Conservation (phyloP, 2,888 invertebrate genomes). For the Apomyelois bistriatella region DNA sequence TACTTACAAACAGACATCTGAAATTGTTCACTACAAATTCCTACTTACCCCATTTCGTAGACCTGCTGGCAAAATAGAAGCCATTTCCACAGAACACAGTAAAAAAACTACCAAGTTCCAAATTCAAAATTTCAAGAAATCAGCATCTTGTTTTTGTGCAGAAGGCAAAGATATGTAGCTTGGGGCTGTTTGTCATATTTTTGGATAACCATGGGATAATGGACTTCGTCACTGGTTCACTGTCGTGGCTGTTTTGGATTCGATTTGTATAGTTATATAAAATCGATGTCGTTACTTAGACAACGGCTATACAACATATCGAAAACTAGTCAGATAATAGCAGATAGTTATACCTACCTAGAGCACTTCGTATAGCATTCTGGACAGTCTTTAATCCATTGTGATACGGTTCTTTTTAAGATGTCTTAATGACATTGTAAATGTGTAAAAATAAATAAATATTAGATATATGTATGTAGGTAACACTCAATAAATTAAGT, state of each 20-base stretch:
- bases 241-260: neutral
- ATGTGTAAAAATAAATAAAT: no score
- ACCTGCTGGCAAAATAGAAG: conserved; percentile 60
- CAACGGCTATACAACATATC: conserved; percentile 50
- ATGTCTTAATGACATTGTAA: neutral
- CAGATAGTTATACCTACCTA: neutral
- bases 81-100: conserved; percentile 37
- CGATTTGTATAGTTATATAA: conserved; percentile 27
- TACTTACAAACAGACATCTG: no score
- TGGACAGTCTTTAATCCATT: neutral
- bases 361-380: neutral
- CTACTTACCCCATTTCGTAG: conserved; percentile 57
- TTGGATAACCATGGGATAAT: neutral
- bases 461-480: no score
- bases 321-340: neutral
- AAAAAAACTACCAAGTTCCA: neutral
- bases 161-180: no score
- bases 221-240: neutral
- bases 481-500: no score
- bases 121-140: conserved; percentile 11
- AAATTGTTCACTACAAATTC: no score
- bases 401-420: neutral
- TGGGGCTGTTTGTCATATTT: neutral
- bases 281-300: conserved; percentile 70
- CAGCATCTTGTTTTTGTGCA: neutral